These are phyloP conservation scores for Gambusia yucatana DNA, from an alignment of 2,797 vertebrate genomes.

Conservation along the genomic window DNA sequence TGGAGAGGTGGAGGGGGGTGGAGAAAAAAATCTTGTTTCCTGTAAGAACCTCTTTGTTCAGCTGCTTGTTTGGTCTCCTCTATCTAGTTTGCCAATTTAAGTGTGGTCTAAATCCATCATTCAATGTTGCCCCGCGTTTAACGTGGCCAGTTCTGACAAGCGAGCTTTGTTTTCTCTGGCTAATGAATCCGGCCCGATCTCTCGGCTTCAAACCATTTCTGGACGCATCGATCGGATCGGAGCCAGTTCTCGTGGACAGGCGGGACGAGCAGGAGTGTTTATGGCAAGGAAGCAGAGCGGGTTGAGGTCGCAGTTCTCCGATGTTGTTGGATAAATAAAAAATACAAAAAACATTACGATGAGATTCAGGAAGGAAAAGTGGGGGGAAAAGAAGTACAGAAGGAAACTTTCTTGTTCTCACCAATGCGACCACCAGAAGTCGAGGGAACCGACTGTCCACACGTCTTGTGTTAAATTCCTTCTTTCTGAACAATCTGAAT, in stretches of 20 bases:
- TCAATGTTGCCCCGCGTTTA: neutral
- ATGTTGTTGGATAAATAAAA: neutral
- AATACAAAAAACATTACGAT: neutral
- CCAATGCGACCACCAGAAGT: too few relatives aligned
- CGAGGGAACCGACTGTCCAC: too few relatives aligned
- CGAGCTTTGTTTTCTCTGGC: slow-evolving; percentile 4
- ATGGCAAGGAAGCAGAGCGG: neutral
- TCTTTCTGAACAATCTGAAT: too few relatives aligned
- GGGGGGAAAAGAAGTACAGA: neutral
- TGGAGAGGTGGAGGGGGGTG: neutral
- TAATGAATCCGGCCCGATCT: neutral
- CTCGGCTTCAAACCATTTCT: neutral
- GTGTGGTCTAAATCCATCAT: slow-evolving; percentile 2
- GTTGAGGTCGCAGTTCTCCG: neutral
- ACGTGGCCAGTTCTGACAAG: neutral
- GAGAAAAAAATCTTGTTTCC: slow-evolving; percentile 4
- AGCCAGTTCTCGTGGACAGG: neutral
- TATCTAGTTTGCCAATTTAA: neutral
- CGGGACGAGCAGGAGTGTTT: neutral
- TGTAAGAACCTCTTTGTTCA: neutral
- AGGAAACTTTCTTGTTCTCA: neutral
- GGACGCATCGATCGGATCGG: neutral
- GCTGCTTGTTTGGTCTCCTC: slow-evolving; percentile 3
- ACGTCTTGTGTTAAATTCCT: too few relatives aligned
- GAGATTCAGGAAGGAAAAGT: neutral